phyloP scores from a whole-genome alignment of 2,113 vertebrate species.

The Stegostoma tigrinum region DNA sequence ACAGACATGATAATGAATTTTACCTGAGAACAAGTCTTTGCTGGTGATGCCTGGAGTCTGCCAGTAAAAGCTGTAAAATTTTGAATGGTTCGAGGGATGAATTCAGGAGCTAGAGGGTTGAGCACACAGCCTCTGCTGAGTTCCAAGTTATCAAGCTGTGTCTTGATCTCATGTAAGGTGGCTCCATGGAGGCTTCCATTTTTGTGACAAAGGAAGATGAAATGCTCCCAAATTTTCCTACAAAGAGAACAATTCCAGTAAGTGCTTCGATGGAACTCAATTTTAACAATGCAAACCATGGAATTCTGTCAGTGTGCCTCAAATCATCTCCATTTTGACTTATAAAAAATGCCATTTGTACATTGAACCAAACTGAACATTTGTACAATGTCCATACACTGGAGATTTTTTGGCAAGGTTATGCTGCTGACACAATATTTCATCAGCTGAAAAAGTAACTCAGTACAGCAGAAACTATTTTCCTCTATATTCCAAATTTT shows the following conservation, averaged over 20 bases:
- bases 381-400: not conserved
- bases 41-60: not conserved
- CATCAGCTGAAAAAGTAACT: not conserved
- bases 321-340: not conserved
- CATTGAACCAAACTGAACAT: too few relatives aligned
- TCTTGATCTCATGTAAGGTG: constrained; percentile 34
- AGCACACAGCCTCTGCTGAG: constrained; percentile 34
- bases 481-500: not conserved
- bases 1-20: not conserved
- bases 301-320: not conserved
- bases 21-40: constrained; percentile 26
- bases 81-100: constrained; percentile 36
- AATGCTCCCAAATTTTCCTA: constrained; percentile 40
- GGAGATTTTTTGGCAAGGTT: not conserved
- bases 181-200: constrained; percentile 35
- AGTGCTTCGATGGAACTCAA: not conserved
- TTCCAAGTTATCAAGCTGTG: constrained; percentile 38
- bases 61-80: not conserved
- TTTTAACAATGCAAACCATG: not conserved
- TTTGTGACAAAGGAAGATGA: constrained; percentile 36
- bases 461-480: not conserved
- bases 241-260: not conserved
- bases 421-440: not conserved
- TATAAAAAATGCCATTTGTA: not conserved
- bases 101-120: constrained; percentile 40